These are phyloP conservation scores for Drosophila azteca DNA, from an alignment of 1,140 invertebrate species.

Conservation along the genomic window DNA sequence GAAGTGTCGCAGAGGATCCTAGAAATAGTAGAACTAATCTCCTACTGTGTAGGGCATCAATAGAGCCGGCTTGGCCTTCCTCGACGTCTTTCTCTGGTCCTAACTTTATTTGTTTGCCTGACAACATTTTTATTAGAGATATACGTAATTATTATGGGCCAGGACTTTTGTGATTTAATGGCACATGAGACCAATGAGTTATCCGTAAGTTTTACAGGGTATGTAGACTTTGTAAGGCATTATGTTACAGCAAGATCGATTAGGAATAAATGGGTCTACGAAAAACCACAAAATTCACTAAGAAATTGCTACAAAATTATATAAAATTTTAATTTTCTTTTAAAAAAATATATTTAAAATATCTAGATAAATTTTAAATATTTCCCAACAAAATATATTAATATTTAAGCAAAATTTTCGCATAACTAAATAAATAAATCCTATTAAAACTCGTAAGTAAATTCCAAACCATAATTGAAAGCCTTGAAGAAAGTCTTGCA, in stretches of 20 bases:
- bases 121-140: conserved; percentile 27
- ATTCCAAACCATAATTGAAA: no score
- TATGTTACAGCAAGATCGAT: background rate
- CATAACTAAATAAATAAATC: no score
- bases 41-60: no score
- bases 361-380: background rate
- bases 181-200: background rate
- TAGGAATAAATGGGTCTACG: no score
- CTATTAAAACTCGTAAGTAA: no score
- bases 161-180: conserved; percentile 37
- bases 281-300: no score
- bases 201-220: background rate
- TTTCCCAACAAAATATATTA: background rate
- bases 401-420: background rate
- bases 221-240: background rate
- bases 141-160: conserved; percentile 39
- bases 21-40: no score
- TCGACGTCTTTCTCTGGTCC: conserved; percentile 12
- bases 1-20: no score
- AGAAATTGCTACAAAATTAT: no score
- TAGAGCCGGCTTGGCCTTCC: background rate
- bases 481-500: no score
- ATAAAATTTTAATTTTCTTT: no score
- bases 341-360: background rate
- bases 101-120: conserved; percentile 14